Base-by-base conservation (phyloP, 2,797 vertebrate genomes). In the Arnoldichthys spilopterus region DNA sequence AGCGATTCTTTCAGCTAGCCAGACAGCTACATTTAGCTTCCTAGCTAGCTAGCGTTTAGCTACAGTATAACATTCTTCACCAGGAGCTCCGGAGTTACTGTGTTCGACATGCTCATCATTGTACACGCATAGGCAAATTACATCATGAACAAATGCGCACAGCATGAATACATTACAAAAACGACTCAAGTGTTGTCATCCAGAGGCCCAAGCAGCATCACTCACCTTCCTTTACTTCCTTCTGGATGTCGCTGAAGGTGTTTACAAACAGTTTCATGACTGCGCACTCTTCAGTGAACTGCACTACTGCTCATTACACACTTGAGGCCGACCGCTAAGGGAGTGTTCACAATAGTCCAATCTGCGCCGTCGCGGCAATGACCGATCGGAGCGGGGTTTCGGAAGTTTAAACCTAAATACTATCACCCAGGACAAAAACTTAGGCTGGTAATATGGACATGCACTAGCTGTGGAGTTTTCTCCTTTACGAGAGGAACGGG, bases 221-320 rank as follows among this genome's bases (percentile, higher is more conserved):
- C 82, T 82, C 91, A 92, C 91, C 90, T 88, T 87, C 54, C 54
- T 26, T 28, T 7, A 20, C 59, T 32, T 18, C 69, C 86, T 83
- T 77, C 58, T 81, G 89, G 85, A 43, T 91, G 74, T 32, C 56
- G 26, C 79, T 43, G 62, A 40, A 32, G 28, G 34, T 94, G 94
- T 95, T 94, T 94, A 94, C 93, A 94, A 94, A 95, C 93, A 95
- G 86, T 90, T 90, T 92, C 90, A 89, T 93, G 93, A 94, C 91
- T 94, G 90, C 90, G 93, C 93, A 94, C 87, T 85, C 70, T 69
- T 74, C 2, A 20, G 30, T 32, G 22, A 58, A 70, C 1, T 63
- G 43, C 11, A 11, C 71, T 26, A 6, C 32, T 45, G 58, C 76
- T 18, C 76, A 1, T 20, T 34, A 64, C 81, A 51, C 59, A 7